Conservation (phyloP, 2,797 vertebrate genomes). For the Pangasius larnaudii region DNA sequence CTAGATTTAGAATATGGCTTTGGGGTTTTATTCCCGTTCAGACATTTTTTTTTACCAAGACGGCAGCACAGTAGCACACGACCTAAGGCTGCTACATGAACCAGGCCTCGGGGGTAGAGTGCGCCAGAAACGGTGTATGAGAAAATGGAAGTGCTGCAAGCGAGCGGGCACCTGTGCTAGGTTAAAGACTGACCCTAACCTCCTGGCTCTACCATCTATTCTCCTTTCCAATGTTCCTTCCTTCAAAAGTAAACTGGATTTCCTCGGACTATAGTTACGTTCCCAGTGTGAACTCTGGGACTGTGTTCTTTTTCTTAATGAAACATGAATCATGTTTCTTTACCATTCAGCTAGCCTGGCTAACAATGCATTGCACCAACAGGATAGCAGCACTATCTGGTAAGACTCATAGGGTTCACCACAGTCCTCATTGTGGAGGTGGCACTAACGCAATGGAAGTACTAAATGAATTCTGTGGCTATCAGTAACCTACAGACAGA, state of each 20-base stretch:
- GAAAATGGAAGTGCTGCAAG: too few species aligned
- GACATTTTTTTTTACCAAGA: neutral
- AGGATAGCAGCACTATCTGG: too few species aligned
- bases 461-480: too few species aligned
- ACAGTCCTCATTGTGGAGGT: too few species aligned
- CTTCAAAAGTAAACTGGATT: too few species aligned
- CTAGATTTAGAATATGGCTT: neutral
- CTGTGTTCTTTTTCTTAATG: neutral
- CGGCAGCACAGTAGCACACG: neutral
- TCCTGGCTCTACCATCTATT: neutral
- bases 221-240: neutral
- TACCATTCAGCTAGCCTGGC: too few species aligned
- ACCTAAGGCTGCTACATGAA: neutral
- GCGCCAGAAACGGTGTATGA: too few species aligned
- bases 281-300: neutral
- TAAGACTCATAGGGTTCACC: too few species aligned
- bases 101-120: neutral
- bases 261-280: neutral
- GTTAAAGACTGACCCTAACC: neutral
- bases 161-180: neutral
- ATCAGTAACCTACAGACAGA: too few species aligned
- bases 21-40: neutral
- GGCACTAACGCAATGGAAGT: too few species aligned
- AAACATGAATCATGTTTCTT: neutral
- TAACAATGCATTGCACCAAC: too few species aligned